phyloP scores from a whole-genome alignment of 1,140 invertebrate species.

The Brachionus rotundiformis region DNA sequence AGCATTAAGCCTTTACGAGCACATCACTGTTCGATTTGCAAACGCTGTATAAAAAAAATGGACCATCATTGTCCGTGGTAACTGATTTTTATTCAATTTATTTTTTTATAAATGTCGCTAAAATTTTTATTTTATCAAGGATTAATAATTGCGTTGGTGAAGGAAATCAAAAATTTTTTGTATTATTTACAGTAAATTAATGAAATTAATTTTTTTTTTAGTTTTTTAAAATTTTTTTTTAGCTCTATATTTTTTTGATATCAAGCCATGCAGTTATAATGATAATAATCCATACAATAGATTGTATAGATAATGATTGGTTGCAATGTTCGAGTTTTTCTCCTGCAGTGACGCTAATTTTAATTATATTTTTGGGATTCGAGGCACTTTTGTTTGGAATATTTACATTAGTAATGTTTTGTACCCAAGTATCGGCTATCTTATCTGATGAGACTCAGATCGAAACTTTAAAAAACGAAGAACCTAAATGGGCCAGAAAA shows the following conservation, averaged over 20 bases:
- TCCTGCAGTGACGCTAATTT: slow-evolving; percentile 89
- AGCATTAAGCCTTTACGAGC: slow-evolving; percentile 97
- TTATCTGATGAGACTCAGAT: slow-evolving; percentile 75
- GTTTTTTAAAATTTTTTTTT: slow-evolving; percentile 63
- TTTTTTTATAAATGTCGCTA: neutral
- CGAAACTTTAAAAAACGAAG: slow-evolving; percentile 43
- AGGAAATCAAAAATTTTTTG: slow-evolving; percentile 99
- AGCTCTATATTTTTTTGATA: slow-evolving; percentile 96
- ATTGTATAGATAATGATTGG: slow-evolving; percentile 91
- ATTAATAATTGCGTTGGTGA: slow-evolving; percentile 99
- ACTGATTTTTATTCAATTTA: neutral
- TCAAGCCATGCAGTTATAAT: slow-evolving; percentile 89
- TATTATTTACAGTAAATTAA: slow-evolving; percentile 87
- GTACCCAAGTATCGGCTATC: slow-evolving; percentile 93
- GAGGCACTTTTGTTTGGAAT: slow-evolving; percentile 95
- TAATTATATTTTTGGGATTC: slow-evolving; percentile 91
- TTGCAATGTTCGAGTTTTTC: slow-evolving; percentile 83
- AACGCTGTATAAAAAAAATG: slow-evolving; percentile 91
- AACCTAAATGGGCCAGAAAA: slow-evolving; percentile 9
- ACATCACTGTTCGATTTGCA: slow-evolving; percentile 83
- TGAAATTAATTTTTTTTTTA: slow-evolving; percentile 53
- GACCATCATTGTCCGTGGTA: slow-evolving; percentile 97
- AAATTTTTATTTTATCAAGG: slow-evolving; percentile 54
- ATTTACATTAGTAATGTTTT: slow-evolving; percentile 96
- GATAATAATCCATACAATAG: slow-evolving; percentile 87